Evolutionary conservation across 2,888 invertebrate species (phyloP).

Genomic region (Polyploca ridens): DNA sequence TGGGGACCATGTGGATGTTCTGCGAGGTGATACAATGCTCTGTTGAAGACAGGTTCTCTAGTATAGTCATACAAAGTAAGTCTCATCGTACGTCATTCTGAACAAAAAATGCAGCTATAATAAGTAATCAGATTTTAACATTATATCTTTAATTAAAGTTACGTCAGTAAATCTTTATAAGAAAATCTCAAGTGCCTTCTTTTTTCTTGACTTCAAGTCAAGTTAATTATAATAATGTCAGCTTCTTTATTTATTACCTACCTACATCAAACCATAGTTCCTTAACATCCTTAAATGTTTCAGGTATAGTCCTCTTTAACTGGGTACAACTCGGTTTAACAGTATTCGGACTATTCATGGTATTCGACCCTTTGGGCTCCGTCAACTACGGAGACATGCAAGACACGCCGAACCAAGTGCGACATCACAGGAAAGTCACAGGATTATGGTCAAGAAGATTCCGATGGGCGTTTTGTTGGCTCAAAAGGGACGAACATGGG

Average conservation of each 20-base stretch:
- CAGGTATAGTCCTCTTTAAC: conserved; percentile 91
- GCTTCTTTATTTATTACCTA: no score
- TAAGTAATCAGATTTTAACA: no score
- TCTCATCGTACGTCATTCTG: conserved; percentile 22
- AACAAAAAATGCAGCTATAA: no score
- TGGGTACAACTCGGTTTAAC: conserved; percentile 91
- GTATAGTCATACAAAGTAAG: conserved; percentile 89
- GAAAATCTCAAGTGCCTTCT: no score
- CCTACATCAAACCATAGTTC: no score
- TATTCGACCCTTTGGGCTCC: conserved; percentile 93
- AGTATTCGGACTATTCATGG: conserved; percentile 89
- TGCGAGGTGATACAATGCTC: conserved; percentile 88
- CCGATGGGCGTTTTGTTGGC: conserved; percentile 90
- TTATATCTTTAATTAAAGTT: no score
- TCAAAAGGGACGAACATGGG: conserved; percentile 89
- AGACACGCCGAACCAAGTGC: conserved; percentile 86
- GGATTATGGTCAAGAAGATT: conserved; percentile 90
- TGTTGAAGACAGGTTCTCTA: conserved; percentile 87
- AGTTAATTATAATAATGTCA: no score
- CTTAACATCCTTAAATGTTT: conserved; percentile 23
- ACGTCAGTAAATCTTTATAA: no score
- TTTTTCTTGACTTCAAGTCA: no score
- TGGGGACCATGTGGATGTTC: conserved; percentile 93
- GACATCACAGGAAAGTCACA: conserved; percentile 88
- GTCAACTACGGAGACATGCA: conserved; percentile 86